Base-by-base conservation (phyloP, 2,113 vertebrate species). In the Pseudorasbora parva region DNA sequence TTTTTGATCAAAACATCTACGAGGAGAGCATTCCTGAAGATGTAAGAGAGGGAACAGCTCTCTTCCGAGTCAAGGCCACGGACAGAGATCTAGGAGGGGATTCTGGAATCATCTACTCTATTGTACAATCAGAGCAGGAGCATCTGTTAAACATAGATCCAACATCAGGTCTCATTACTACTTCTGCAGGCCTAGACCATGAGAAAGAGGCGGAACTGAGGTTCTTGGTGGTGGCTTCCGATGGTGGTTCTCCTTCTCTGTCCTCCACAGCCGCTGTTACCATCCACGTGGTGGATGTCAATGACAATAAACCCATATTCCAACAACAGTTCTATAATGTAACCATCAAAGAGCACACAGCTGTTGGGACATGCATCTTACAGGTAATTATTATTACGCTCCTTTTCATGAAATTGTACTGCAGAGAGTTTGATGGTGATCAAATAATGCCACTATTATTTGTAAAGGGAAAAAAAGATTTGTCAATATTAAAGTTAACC, bases 281-380 rank as follows among this genome's bases (percentile, higher is more conserved):
- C 14, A 85, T 97, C 81, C 71, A 86, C 2, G 90, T 98, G 59
- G 93, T 94, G 54, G 96, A 98, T 2, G 91, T 96, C 89, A 98
- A 98, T 27, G 97, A 98, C 93, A 97, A 97, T 54, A 94, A 96
- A 84, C 97, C 97, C 0, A 81, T 95, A 78, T 98, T 98, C 90
- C 82, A 89, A 87, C 94, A 91, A 51, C 94, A 94, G 88, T 91
- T 96, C 64, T 97, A 97, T 90, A 95, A 94, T 1, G 91, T 89
- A 56, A 94, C 91, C 56, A 49, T 97, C 19, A 91, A 84, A 0
- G 97, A 98, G 82, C 97, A 97, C 87, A 76, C 94, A 0, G 73
- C 86, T 0, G 51, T 92, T 0, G 95, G 94, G 41, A 93, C 89
- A 87, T 96, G 95, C 91, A 94, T 96, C 43, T 90, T 98, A 14